A percentile compares a stretch with the other conserved stretches of the same genome.
These are phyloP conservation scores for Heterodera filipjevi DNA, from an alignment of 2,888 invertebrate species.

Conservation along the genomic window DNA sequence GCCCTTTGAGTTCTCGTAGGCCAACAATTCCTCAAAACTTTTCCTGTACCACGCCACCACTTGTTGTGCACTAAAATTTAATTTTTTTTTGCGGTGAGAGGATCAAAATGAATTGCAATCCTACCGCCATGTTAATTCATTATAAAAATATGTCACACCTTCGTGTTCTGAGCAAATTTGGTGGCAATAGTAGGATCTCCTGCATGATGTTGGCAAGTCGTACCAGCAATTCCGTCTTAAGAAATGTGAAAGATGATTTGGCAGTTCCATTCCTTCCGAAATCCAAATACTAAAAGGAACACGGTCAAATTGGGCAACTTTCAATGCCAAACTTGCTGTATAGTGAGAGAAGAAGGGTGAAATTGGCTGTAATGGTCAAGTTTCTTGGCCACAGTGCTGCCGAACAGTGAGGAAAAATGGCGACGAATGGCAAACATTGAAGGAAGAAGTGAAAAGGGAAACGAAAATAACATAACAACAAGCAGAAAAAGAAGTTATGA, in stretches of 20 bases:
- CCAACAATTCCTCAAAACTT: slow-evolving; percentile 91
- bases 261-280: slow-evolving; percentile 77
- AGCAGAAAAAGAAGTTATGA: too few species aligned
- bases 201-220: slow-evolving; percentile 97
- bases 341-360: slow-evolving; percentile 63
- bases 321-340: slow-evolving; percentile 51
- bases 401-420: slow-evolving; percentile 49
- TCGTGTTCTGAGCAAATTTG: slow-evolving; percentile 76
- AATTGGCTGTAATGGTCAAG: slow-evolving; percentile 64
- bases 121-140: too few species aligned
- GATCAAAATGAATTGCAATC: too few species aligned
- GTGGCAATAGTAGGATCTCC: slow-evolving; percentile 92
- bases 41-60: slow-evolving; percentile 80
- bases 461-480: not conserved
- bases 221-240: slow-evolving; percentile 91
- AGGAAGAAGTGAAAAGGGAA: not conserved
- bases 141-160: not conserved
- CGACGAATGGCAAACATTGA: slow-evolving; percentile 1
- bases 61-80: slow-evolving; percentile 18
- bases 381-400: slow-evolving; percentile 56
- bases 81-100: not conserved
- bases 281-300: slow-evolving; percentile 73
- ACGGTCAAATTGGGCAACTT: not conserved
- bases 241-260: slow-evolving; percentile 86
- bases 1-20: slow-evolving; percentile 79